Evolutionary conservation across 2,888 invertebrate species (phyloP).

Genomic region (Tinea trinotella): DNA sequence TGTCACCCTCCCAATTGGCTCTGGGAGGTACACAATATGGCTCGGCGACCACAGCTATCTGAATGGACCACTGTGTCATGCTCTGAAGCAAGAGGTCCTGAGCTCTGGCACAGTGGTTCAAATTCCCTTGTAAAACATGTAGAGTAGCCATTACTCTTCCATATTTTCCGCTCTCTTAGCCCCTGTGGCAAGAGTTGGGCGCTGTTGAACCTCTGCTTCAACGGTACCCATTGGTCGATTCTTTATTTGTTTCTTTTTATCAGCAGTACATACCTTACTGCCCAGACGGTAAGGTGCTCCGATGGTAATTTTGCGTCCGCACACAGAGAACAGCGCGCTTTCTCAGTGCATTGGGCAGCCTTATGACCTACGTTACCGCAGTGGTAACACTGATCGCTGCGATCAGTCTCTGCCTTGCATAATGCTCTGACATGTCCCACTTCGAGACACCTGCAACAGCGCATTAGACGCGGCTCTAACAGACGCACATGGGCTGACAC

Average conservation of each 20-base stretch:
- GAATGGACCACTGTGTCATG: constrained; percentile 11
- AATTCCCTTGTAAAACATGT: background rate
- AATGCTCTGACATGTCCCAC: background rate
- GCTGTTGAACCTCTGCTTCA: background rate
- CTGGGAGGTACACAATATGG: constrained; percentile 15
- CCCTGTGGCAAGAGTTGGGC: background rate
- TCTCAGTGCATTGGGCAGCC: background rate
- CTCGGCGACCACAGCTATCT: constrained; percentile 14
- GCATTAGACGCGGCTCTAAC: background rate
- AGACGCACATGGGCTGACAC: background rate
- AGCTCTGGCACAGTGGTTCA: constrained; percentile 15
- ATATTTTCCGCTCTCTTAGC: background rate
- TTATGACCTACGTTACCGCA: constrained; percentile 6
- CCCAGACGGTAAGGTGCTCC: background rate
- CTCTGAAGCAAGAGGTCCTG: constrained; percentile 17
- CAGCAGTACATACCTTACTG: background rate
- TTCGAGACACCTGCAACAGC: constrained; percentile 13
- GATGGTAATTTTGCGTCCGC: background rate
- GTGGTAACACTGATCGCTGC: constrained; percentile 13
- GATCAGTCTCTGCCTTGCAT: constrained; percentile 6
- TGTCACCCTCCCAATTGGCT: constrained; percentile 20
- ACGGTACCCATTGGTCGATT: background rate
- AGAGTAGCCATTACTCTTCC: background rate
- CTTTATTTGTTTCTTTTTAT: background rate
- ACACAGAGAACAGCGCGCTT: background rate